Base-by-base conservation (phyloP, 2,113 vertebrate genomes). In the Oncorhynchus mykiss region DNA sequence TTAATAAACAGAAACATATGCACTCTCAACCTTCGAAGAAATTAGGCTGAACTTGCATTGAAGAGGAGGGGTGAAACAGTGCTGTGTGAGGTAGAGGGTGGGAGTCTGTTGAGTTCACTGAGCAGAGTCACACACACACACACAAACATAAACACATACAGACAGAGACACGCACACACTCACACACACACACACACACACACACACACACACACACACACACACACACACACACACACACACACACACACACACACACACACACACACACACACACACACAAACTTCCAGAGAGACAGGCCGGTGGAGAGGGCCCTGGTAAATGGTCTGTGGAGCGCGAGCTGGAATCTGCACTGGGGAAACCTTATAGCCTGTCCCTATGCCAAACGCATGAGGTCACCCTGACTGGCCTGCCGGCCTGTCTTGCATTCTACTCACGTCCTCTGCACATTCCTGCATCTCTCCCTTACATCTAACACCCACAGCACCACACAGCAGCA, bases 341-440 rank as follows among this genome's bases (percentile, higher is more conserved):
- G 84, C 81, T 89, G 83, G 89, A 93, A 88, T 90, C 91, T 85
- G 88, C 86, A 83, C 86, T 73, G 74, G 82, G 86, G 90, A 90
- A 93, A 92, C 89, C 87, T 88, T 90, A 93, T 92, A 89, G 87
- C 81, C 81, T 65, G 88, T 84, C 82, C 78, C 81, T 80, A 80
- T 87, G 91, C 91, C 90, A 92, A 89, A 91, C 88, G 82, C 87
- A 92, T 93, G 91, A 92, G 89, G 91, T 93, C 92, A 92, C 89
- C 90, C 90, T 90, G 89, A 89, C 80, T 86, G 86, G 87, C 82
- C 85, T 84, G 84, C 88, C 82, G 65, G 83, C 82, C 85, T 76
- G 20, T 16, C 3, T 20, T 18, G 20, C 24, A 64, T 74, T 82
- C 84, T 49, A 87, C 84, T 82, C 39, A 45, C 76, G 74, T 66